Percentiles rank a stretch among this genome's conserved stretches.
These are phyloP conservation scores for Dorcus hopei DNA, from an alignment of 2,888 invertebrate species.

Conservation along the genomic window DNA sequence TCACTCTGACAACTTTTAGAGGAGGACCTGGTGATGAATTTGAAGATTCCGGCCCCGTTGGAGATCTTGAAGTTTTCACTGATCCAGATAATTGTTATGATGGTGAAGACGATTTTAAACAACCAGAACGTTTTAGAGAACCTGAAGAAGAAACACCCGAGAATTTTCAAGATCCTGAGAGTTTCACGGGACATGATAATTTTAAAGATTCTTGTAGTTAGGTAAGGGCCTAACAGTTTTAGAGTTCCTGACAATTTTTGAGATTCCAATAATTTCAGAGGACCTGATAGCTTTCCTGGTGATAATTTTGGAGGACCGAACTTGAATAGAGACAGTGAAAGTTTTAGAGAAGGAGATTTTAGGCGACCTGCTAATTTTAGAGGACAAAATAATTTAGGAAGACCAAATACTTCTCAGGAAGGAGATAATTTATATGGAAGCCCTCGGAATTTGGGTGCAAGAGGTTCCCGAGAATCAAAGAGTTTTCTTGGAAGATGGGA, in stretches of 20 bases:
- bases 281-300: slow-evolving; percentile 15
- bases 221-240: slow-evolving; percentile 10
- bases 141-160: not conserved
- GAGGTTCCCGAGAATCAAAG: not conserved
- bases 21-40: not conserved
- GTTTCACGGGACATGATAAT: slow-evolving; percentile 5
- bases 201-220: slow-evolving; percentile 9
- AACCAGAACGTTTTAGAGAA: slow-evolving; percentile 5
- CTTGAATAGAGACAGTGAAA: too few relatives aligned
- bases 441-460: not conserved
- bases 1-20: slow-evolving; percentile 7
- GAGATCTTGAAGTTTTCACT: slow-evolving; percentile 5
- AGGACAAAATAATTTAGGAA: not conserved
- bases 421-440: not conserved
- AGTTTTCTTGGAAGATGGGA: not conserved
- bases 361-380: slow-evolving; percentile 2
- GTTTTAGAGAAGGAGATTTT: not conserved
- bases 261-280: slow-evolving; percentile 12
- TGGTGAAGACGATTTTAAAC: slow-evolving; percentile 11
- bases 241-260: slow-evolving; percentile 15
- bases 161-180: slow-evolving; percentile 13
- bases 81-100: slow-evolving; percentile 16
- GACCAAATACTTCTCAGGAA: not conserved
- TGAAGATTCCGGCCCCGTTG: slow-evolving; percentile 4
- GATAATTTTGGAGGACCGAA: not conserved